Evolutionary conservation across 2,113 vertebrate species (phyloP), one percentile per base, ranked within the genome.

Genomic region (Gymnobelideus leadbeateri): DNA sequence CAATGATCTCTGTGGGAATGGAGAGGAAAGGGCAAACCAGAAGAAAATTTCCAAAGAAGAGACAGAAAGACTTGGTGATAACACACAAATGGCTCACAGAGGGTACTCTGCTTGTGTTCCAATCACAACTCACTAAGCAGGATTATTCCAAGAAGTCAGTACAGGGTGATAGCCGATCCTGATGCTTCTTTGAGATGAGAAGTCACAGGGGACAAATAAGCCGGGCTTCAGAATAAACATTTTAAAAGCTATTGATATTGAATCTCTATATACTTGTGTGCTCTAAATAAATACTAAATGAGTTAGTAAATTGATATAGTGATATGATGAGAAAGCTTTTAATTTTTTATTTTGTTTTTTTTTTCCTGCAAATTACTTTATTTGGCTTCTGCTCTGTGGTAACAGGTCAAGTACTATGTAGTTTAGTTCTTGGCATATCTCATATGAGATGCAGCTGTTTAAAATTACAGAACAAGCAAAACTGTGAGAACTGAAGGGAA

Each of bases 21-120:
- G 31, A 94, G 89, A n/a, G 91, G 23, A 94, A 94, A 95, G 4
- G 46, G 52, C 93, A 57, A 68, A 2, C 50, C 23, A 51, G 89
- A 52, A 93, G 49, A 46, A 57, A 31, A 19, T 89, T 91, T 90
- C 49, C 51, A 90, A 49, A 95, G 91, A 51, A 89, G 92, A 93
- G 51, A 84, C 49, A 53, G 94, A 90, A 46, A 95, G 47, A 50
- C 51, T 50, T 8, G 24, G 89, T 94, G 57, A 77, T 94, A 92
- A 95, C 77, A n/a, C 77, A 46, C 0, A 26, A 84, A 0, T 84
- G 37, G n/a, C 68, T 43, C 37, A 84, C n/a, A 43, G 68, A 84
- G n/a, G 43, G n/a, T n/a, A 43, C 68, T 84, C n/a, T 21, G 37
- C 68, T 84, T 84, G 37, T 84, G 37, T 84, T 84, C 16, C 19